Conservation (phyloP, 2,888 invertebrate genomes). For the Xanthorhoe designata region DNA sequence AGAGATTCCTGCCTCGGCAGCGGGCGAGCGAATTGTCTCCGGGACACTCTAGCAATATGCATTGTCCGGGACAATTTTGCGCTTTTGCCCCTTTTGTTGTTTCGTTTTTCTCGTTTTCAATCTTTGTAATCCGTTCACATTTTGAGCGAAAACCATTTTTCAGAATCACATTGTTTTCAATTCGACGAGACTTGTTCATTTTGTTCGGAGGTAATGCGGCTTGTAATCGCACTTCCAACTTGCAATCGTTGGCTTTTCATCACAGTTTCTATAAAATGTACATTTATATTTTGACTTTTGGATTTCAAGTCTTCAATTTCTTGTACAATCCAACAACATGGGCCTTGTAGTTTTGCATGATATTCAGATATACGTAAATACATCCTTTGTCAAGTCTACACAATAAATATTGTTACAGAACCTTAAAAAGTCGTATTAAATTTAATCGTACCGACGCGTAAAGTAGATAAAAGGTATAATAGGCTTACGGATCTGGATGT, state of each 20-base stretch:
- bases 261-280: neutral
- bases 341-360: neutral
- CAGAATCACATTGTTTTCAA: conserved; percentile 44
- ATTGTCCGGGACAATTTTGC: conserved; percentile 68
- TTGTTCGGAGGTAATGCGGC: conserved; percentile 38
- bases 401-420: neutral
- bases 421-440: neutral
- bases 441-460: neutral
- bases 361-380: neutral
- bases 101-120: conserved; percentile 60
- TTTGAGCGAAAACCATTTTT: conserved; percentile 51
- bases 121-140: conserved; percentile 55
- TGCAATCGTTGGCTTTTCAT: conserved; percentile 12
- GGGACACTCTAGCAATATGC: conserved; percentile 62
- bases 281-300: neutral
- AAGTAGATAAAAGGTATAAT: conserved; percentile 29
- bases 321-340: neutral
- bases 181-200: conserved; percentile 37
- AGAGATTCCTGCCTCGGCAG: conserved; percentile 37
- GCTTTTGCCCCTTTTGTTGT: conserved; percentile 60
- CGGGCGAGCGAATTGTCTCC: conserved; percentile 37
- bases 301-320: neutral
- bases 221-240: conserved; percentile 21
- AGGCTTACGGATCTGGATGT: conserved; percentile 36
- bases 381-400: neutral